phyloP scores from a whole-genome alignment of 1,140 invertebrate species.

The Brachionus angularis region DNA sequence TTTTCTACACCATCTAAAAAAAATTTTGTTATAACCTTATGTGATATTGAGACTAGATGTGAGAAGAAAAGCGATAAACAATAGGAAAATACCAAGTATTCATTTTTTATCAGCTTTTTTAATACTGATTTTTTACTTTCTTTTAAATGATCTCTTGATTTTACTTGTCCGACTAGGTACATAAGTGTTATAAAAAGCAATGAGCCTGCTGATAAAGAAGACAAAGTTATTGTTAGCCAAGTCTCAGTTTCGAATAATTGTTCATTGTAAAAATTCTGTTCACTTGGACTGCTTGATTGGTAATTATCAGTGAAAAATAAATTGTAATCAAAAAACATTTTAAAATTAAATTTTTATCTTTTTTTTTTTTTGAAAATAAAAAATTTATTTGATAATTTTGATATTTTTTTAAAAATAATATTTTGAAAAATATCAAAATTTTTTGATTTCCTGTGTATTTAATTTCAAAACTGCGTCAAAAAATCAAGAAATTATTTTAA shows the following conservation, averaged over 20 bases:
- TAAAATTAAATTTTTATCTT: too few species aligned
- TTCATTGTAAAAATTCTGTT: too few species aligned
- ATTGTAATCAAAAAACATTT: too few species aligned
- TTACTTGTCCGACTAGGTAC: constrained; percentile 1
- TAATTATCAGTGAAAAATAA: too few species aligned
- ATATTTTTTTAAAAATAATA: too few species aligned
- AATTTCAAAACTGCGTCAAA: too few species aligned
- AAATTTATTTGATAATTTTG: too few species aligned
- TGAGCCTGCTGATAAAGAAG: background rate
- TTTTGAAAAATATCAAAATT: too few species aligned
- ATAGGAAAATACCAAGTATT: constrained; percentile 32
- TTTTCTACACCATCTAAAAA: background rate
- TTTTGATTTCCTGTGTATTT: too few species aligned
- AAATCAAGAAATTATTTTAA: too few species aligned
- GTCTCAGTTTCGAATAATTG: constrained; percentile 9
- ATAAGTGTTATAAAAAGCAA: background rate
- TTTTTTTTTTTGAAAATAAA: too few species aligned
- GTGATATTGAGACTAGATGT: background rate
- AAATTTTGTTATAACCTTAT: background rate
- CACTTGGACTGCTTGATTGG: too few species aligned
- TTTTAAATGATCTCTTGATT: background rate
- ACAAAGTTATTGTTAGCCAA: constrained; percentile 11
- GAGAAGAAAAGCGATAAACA: background rate
- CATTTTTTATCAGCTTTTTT: constrained; percentile 17
- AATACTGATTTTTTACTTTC: background rate